Conservation (phyloP, 2,113 vertebrate genomes). For the Mionectes macconnelli region DNA sequence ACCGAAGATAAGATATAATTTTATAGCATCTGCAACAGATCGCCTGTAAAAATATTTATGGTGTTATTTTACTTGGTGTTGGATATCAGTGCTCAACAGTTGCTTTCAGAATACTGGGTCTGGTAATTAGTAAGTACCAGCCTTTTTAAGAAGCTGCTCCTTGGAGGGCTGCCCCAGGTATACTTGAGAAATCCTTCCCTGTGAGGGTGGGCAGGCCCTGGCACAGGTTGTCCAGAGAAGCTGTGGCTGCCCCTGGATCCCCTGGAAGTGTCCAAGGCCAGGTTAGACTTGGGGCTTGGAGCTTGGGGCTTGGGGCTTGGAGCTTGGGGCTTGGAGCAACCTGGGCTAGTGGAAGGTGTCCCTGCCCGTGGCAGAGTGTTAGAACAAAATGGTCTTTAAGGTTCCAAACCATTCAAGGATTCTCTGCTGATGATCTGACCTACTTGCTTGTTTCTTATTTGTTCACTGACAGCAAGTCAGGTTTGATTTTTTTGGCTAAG, state of each 20-base stretch:
- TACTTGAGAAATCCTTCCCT: neutral
- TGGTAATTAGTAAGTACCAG: neutral
- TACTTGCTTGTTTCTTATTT: neutral
- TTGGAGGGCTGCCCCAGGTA: neutral
- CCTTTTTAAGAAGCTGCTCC: neutral
- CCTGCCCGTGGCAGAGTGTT: neutral
- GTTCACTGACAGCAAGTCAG: rapidly evolving
- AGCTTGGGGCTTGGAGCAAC: neutral
- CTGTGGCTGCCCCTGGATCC: neutral
- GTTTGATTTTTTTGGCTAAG: neutral
- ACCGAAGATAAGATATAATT: neutral
- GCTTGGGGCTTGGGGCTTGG: too few species aligned
- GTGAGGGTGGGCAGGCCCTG: neutral
- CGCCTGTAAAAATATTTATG: neutral
- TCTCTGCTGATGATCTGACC: neutral
- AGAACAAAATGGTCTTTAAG: neutral
- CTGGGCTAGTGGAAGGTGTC: neutral
- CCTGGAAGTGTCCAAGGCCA: neutral
- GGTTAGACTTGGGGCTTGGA: too few species aligned
- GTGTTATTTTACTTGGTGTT: neutral
- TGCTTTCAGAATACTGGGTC: neutral
- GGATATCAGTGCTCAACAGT: neutral
- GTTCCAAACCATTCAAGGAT: neutral
- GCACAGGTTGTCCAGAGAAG: neutral
- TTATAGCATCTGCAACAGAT: neutral